Conservation (phyloP, 35 echinoderm and acorn worm species). For the Hemicentrotus pulcherrimus region DNA sequence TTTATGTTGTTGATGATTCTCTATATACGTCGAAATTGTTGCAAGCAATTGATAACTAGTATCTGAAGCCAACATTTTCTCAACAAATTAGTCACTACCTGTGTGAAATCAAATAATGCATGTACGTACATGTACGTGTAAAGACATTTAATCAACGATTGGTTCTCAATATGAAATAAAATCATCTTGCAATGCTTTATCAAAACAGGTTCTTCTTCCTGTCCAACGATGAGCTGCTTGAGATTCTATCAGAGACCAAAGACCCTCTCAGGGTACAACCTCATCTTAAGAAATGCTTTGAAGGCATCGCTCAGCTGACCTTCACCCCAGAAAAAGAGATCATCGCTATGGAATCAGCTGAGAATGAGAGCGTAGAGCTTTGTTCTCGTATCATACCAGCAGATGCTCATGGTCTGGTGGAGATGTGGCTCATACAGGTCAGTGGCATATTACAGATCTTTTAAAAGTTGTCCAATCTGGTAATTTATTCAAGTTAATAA, state of each 20-base stretch:
- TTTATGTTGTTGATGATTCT: too few species aligned
- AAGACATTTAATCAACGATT: too few species aligned
- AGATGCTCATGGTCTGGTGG: slow-evolving; percentile 93
- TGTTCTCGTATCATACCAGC: slow-evolving; percentile 85
- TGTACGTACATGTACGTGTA: too few species aligned
- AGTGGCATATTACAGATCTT: not conserved
- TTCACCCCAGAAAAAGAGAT: slow-evolving; percentile 95
- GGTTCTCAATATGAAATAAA: too few species aligned
- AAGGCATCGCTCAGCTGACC: slow-evolving; percentile 91
- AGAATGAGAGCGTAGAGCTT: slow-evolving; percentile 83
- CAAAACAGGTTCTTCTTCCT: slow-evolving; percentile 91
- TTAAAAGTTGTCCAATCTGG: too few species aligned
- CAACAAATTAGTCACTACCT: not conserved
- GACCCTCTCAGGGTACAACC: slow-evolving; percentile 95
- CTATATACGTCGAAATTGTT: too few species aligned
- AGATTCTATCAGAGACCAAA: slow-evolving; percentile 98
- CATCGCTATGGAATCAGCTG: slow-evolving; percentile 95
- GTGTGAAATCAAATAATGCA: too few species aligned
- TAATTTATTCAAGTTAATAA: too few species aligned
- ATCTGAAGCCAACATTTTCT: not conserved
- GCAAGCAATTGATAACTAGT: too few species aligned
- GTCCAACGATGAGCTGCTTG: slow-evolving; percentile 95
- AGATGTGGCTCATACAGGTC: slow-evolving; percentile 99
- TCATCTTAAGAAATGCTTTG: slow-evolving; percentile 99
- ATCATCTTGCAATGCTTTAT: not conserved